These are phyloP conservation scores for Dicranocentrus wangi DNA, from an alignment of 2,888 invertebrate genomes.

Conservation along the genomic window DNA sequence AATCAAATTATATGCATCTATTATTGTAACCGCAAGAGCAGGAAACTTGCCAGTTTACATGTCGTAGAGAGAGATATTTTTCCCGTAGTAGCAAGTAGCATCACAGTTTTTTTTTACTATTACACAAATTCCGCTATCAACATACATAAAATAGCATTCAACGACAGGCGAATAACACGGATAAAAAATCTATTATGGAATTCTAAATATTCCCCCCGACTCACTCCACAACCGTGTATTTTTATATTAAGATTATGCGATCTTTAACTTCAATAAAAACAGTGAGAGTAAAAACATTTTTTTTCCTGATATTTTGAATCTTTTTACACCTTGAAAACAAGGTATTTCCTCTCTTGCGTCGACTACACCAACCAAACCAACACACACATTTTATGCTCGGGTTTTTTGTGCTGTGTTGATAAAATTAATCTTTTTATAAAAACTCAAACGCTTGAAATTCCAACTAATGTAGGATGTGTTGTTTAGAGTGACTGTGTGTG, in stretches of 20 bases:
- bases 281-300: too few species aligned
- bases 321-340: too few species aligned
- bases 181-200: conserved; percentile 39
- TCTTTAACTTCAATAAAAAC: conserved; percentile 49
- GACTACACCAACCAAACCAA: too few species aligned
- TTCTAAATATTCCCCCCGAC: conserved; percentile 35
- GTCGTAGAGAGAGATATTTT: conserved; percentile 19
- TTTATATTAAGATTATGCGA: conserved; percentile 39
- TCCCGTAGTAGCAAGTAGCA: too few species aligned
- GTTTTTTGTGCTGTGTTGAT: too few species aligned
- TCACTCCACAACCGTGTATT: conserved; percentile 37
- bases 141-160: conserved; percentile 39
- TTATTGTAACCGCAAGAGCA: conserved; percentile 48
- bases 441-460: too few species aligned
- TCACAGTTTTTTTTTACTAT: conserved; percentile 18
- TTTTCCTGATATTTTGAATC: too few species aligned
- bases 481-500: not conserved
- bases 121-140: conserved; percentile 35
- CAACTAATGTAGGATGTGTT: not conserved
- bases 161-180: not conserved
- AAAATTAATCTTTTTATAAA: too few species aligned
- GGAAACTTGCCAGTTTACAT: conserved; percentile 59
- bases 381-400: too few species aligned
- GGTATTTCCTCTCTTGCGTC: too few species aligned
- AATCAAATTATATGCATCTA: conserved; percentile 46